Conservation (phyloP, 1,140 invertebrate species). For the Plectrocnemia conspersa region DNA sequence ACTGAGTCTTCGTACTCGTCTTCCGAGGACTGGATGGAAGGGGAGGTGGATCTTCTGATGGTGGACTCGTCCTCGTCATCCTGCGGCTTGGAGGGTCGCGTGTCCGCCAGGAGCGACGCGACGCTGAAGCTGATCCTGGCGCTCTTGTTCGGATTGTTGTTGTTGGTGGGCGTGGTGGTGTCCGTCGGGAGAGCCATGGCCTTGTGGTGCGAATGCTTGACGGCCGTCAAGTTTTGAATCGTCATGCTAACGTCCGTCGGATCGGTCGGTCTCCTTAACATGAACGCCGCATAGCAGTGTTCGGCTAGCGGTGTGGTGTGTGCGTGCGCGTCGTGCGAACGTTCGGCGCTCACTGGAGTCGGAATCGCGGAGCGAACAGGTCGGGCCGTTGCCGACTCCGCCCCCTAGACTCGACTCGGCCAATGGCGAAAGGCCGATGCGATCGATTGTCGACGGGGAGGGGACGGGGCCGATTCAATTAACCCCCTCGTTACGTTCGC, state of each 20-base stretch:
- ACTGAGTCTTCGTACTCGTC: constrained; percentile 60
- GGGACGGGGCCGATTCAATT: constrained; percentile 26
- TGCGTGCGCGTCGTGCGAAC: constrained; percentile 46
- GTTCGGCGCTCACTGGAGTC: constrained; percentile 33
- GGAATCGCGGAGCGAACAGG: constrained; percentile 6
- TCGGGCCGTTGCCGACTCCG: constrained; percentile 3
- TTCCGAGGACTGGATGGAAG: constrained; percentile 50
- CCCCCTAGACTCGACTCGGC: background rate
- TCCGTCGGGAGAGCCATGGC: constrained; percentile 54
- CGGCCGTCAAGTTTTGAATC: constrained; percentile 48
- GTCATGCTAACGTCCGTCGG: constrained; percentile 51
- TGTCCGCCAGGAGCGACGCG: constrained; percentile 62
- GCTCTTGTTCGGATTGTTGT: constrained; percentile 39
- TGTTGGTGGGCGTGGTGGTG: constrained; percentile 42
- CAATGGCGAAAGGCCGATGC: constrained; percentile 4
- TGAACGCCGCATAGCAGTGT: constrained; percentile 19
- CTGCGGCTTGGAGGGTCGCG: constrained; percentile 46
- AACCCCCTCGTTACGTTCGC: constrained; percentile 25
- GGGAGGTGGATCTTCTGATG: constrained; percentile 42
- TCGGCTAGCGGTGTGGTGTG: background rate
- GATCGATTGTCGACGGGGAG: background rate
- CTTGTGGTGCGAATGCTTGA: constrained; percentile 46
- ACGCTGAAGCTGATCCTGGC: constrained; percentile 66
- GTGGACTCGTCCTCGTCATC: constrained; percentile 45
- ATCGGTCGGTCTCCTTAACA: constrained; percentile 33